These are phyloP conservation scores for Rotaria socialis DNA, from an alignment of 2,888 invertebrate species.

Conservation along the genomic window DNA sequence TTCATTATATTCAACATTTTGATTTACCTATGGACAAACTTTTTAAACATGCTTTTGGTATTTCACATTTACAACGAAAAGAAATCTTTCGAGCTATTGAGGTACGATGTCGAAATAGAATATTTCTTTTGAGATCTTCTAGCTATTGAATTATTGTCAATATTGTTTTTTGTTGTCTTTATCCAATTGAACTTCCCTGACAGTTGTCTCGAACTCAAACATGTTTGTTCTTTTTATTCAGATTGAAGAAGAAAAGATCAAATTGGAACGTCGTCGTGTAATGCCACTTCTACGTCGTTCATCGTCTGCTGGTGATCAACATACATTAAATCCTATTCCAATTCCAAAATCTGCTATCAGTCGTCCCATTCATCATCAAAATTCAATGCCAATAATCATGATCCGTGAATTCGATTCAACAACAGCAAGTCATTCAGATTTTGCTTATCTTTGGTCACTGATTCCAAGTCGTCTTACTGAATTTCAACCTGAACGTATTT, in stretches of 20 bases:
- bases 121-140: too few relatives aligned
- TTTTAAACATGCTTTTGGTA: constrained; percentile 21
- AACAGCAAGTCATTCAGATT: constrained; percentile 37
- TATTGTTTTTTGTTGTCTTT: too few relatives aligned
- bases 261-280: neutral
- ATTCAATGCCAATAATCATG: constrained; percentile 37
- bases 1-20: neutral
- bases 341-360: neutral
- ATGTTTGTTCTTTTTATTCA: neutral
- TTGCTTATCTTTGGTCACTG: constrained; percentile 43
- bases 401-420: constrained; percentile 36
- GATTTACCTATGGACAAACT: neutral
- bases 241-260: constrained; percentile 16
- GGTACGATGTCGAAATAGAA: neutral
- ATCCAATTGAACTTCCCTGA: too few relatives aligned
- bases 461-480: constrained; percentile 40
- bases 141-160: too few relatives aligned
- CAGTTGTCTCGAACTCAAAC: too few relatives aligned
- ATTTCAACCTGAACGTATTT: constrained; percentile 40
- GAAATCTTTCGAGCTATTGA: constrained; percentile 18
- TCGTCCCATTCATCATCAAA: neutral
- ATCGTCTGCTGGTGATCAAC: neutral
- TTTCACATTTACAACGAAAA: constrained; percentile 31
- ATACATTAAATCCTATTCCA: neutral
- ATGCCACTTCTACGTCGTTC: neutral